Base-by-base conservation (phyloP, 2,888 invertebrate species). In the Andrena bicolor region DNA sequence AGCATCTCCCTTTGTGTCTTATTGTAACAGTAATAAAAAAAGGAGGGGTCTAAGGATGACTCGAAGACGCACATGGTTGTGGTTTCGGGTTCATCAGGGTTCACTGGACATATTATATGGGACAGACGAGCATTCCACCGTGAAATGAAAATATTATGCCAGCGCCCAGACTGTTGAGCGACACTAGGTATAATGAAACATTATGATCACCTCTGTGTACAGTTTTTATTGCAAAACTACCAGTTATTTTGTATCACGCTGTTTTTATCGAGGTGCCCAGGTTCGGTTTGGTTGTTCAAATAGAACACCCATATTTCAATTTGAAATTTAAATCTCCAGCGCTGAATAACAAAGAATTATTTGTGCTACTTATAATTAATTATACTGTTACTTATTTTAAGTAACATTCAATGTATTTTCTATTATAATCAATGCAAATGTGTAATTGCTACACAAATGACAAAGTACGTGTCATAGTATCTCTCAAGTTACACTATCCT, bases 121-220 rank as follows among this genome's bases (percentile, higher is more conserved):
- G 88, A 89, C 86, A 88, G 86, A 84, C 86, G 86, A 68, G 85
- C 90, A 90, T 90, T 91, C 88, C 89, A 90, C 88, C 91, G 90
- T 91, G 90, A 91, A 92, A 92, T 91, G 92, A 92, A 92, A 92
- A 92, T 92, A 92, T 92, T 92, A 91, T 90, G 86, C 88, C 87
- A 88, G 82, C 85, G 82, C 74, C 78, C 74, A 81, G 88, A 82
- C 76, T 81, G 79, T 78, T 80, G 80, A 70, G 65, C 76, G 73
- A 85, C 82, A 76, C 79, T 75, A 49, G 73, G 53, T 69, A 73
- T 68, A 75, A 81, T 61, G 75, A 77, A 86, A 77, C 77, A 75
- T 79, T 70, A 68, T 80, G 61, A 65, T 53, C 60, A 53, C 48
- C 53, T 10, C 35, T 60, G 30, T 51, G 49, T 30, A 26, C 28